phyloP scores from a whole-genome alignment of 2,113 vertebrate species.

The Blennius ocellaris region DNA sequence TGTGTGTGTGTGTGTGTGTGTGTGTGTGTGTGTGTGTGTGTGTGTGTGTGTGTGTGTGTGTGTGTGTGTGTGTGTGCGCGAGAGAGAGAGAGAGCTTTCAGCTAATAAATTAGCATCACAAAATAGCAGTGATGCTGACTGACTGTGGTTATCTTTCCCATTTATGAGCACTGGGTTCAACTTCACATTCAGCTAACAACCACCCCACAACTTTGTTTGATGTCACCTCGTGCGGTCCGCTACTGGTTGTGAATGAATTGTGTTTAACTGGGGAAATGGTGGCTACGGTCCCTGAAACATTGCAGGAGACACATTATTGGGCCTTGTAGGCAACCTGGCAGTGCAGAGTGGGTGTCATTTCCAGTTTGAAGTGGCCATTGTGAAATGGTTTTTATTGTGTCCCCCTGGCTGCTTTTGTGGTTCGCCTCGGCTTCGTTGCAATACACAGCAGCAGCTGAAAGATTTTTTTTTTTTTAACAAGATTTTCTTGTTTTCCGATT shows the following conservation, averaged over 20 bases:
- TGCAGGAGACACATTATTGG: slow-evolving; percentile 26
- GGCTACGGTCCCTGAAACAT: slow-evolving; percentile 19
- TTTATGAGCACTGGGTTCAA: slow-evolving; percentile 38
- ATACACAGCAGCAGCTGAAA: background rate
- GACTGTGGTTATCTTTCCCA: slow-evolving; percentile 48
- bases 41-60: background rate
- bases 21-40: no score
- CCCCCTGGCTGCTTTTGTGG: background rate
- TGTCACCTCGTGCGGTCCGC: slow-evolving; percentile 23
- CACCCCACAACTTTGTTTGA: slow-evolving; percentile 43
- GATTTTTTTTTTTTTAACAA: no score
- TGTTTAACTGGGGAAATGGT: slow-evolving; percentile 33
- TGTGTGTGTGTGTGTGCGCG: background rate
- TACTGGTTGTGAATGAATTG: slow-evolving; percentile 46
- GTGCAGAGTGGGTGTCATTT: slow-evolving; percentile 30
- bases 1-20: no score
- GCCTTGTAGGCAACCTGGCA: slow-evolving; percentile 21
- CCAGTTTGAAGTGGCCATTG: slow-evolving; percentile 36
- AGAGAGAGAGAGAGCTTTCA: no score
- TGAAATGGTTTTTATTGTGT: slow-evolving; percentile 28
- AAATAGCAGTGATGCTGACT: slow-evolving; percentile 35
- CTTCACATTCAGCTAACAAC: slow-evolving; percentile 43
- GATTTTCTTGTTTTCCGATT: background rate
- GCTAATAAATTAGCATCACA: slow-evolving; percentile 39
- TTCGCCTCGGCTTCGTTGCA: background rate